Conservation (phyloP, 2,113 vertebrate species). For the Ptilonorhynchus violaceus region DNA sequence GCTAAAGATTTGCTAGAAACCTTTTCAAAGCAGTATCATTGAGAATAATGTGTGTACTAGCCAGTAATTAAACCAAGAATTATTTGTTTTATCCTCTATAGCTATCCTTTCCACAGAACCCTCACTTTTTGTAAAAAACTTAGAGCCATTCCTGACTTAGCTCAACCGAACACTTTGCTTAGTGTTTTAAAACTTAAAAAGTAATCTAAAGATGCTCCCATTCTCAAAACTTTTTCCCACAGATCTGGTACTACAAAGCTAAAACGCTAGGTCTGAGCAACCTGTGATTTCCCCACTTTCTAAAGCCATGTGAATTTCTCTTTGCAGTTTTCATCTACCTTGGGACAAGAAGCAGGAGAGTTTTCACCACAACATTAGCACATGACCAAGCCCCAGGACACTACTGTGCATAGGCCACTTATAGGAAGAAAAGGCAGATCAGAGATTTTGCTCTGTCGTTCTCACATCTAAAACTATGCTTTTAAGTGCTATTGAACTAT, state of each 20-base stretch:
- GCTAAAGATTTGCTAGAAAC: background rate
- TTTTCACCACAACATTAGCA: background rate
- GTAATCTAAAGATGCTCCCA: background rate
- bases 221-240: background rate
- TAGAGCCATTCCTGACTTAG: background rate
- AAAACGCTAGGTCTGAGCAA: background rate
- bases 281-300: background rate
- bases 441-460: background rate
- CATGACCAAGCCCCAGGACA: accelerated
- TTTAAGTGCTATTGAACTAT: background rate
- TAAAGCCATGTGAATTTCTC: background rate
- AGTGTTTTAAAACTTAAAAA: background rate
- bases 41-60: background rate
- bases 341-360: background rate
- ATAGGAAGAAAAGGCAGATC: accelerated
- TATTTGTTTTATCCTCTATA: background rate
- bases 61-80: background rate
- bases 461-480: background rate
- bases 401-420: accelerated
- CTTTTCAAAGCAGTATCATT: background rate
- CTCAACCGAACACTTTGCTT: background rate
- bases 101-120: background rate
- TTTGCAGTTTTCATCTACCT: background rate
- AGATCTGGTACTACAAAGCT: background rate
- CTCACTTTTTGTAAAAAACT: background rate